Evolutionary conservation across 2,888 invertebrate species (phyloP), one percentile per base, ranked within the genome.

Genomic region (Coleophora deauratella): DNA sequence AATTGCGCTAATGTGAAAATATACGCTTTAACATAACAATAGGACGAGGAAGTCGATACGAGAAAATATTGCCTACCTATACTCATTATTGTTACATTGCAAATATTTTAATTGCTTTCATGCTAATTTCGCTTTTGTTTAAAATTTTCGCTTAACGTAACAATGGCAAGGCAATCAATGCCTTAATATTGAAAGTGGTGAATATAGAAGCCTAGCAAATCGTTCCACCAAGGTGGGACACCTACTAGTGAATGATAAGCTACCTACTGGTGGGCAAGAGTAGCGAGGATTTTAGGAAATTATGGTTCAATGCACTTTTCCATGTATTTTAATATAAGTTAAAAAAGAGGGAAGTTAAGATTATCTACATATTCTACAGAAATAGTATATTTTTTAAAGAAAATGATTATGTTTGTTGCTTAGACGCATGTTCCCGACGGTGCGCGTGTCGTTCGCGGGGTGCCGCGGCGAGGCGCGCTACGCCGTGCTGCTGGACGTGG

Each of bases 391-490:
- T n/a, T n/a, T n/a, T n/a, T n/a, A n/a, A n/a, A n/a, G n/a, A n/a
- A n/a, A n/a, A n/a, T n/a, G n/a, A 21, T 21, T 21, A 4, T 21
- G 21, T 21, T 21, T 21, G 3, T 3, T 21, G 6, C 43, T 80
- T 87, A 98, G 98, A 81, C 92, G 98, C 63, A 99, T 99, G 98
- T 99, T 99, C 81, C 98, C 98, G 52, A 98, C 98, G 53, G 92
- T 98, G 62, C 91, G 98, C 50, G 95, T 97, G 50, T 96, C 96
- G 48, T 97, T 99, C 88, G 92, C 92, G 55, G 94, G 94, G 1
- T 89, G 93, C 60, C 90, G 92, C 61, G 88, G 92, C 44, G 93
- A 94, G 66, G 93, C 93, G 70, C 91, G 93, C 53, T 99, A 98
- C 87, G 93, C 94, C 41, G 97, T 99, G 42, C 89, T 98, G 57